Evolutionary conservation across 2,888 invertebrate genomes (phyloP).

Genomic region (Limnephilus marmoratus): DNA sequence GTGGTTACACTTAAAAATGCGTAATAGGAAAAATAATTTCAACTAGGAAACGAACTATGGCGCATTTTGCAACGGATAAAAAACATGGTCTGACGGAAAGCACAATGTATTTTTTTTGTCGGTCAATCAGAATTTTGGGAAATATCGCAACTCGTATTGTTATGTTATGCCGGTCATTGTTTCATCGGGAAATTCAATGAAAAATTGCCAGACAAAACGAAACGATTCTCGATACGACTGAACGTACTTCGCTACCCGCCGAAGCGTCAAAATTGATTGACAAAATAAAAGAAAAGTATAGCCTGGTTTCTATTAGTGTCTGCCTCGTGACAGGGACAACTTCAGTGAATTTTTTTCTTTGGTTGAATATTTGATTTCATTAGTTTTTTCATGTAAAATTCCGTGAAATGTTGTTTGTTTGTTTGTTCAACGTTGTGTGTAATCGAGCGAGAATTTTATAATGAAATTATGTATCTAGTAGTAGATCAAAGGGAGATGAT

Average conservation of each 20-base stretch:
- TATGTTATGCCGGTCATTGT: constrained; percentile 2
- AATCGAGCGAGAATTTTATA: not conserved
- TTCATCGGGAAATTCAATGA: not conserved
- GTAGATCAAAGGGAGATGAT: too few species aligned
- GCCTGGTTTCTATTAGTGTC: not conserved
- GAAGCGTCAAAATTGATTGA: not conserved
- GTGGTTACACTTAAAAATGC: not conserved
- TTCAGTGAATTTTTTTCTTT: not conserved
- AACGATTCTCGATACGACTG: not conserved
- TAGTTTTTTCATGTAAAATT: not conserved
- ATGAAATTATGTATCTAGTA: not conserved
- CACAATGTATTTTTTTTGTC: not conserved
- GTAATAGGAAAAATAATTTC: not conserved
- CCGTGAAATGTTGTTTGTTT: not conserved
- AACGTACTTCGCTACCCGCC: not conserved
- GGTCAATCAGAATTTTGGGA: not conserved
- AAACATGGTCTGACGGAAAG: not conserved
- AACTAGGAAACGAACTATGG: not conserved
- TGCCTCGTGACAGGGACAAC: not conserved
- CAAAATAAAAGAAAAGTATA: not conserved
- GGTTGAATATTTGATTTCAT: not conserved
- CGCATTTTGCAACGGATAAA: not conserved
- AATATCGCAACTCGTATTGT: not conserved
- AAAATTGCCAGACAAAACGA: not conserved
- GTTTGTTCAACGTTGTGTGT: not conserved